Conservation (phyloP, 2,797 vertebrate genomes). For the Cottoperca gobio region DNA sequence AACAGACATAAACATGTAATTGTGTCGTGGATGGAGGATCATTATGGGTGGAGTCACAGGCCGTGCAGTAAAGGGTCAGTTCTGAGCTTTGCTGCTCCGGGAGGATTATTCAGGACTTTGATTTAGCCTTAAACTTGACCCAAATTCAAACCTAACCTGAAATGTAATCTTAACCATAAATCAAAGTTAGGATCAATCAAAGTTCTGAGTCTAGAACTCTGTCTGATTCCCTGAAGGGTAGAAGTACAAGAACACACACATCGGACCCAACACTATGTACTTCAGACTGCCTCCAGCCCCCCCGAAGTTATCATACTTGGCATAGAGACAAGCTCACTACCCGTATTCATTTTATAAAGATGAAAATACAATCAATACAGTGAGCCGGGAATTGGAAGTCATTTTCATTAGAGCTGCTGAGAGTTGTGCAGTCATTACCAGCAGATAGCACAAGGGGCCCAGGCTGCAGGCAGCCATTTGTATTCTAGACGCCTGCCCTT, state of each 20-base stretch:
- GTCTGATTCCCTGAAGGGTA: conserved; percentile 34
- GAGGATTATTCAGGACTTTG: not conserved
- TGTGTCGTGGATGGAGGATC: no score
- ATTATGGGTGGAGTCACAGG: not conserved
- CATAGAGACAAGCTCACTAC: conserved; percentile 66
- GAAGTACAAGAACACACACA: conserved; percentile 38
- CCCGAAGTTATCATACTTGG: conserved; percentile 64
- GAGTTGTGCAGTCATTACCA: conserved; percentile 85
- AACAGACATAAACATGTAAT: not conserved
- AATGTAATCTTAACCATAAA: conserved; percentile 10
- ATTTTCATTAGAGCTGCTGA: conserved; percentile 85
- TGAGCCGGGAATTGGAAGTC: conserved; percentile 85
- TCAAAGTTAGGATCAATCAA: conserved; percentile 4
- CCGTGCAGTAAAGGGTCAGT: not conserved
- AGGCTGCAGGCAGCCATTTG: conserved; percentile 80
- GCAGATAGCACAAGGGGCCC: conserved; percentile 73
- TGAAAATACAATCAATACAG: conserved; percentile 88
- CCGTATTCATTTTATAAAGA: conserved; percentile 85
- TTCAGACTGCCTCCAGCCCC: conserved; percentile 12
- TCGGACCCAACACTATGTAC: conserved; percentile 19
- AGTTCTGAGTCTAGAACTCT: conserved; percentile 16
- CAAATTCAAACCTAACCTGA: not conserved
- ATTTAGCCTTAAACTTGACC: not conserved
- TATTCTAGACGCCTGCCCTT: conserved; percentile 81
- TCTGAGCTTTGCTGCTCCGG: not conserved